These are phyloP conservation scores for Bruchidius siliquastri DNA, from an alignment of 2,888 invertebrate genomes.

Conservation along the genomic window DNA sequence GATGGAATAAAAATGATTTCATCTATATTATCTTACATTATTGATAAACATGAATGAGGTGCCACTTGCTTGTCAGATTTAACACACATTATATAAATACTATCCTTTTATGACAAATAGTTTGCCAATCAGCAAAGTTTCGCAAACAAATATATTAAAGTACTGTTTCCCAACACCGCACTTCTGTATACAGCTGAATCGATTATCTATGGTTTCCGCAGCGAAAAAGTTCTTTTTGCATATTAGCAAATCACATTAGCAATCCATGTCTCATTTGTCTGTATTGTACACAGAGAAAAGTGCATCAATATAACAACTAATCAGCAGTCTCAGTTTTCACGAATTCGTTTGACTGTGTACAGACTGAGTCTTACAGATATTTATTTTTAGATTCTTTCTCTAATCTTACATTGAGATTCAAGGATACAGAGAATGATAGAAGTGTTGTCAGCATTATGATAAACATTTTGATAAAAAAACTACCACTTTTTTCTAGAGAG, in stretches of 20 bases:
- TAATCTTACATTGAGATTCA: no score
- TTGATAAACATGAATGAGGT: neutral
- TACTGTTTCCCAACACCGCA: neutral
- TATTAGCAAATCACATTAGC: neutral
- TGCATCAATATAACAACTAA: neutral
- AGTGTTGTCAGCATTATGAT: no score
- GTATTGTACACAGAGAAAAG: neutral
- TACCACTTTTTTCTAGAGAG: no score
- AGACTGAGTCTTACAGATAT: no score
- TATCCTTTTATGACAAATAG: neutral
- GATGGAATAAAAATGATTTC: no score
- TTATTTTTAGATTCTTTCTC: no score
- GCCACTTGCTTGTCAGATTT: neutral
- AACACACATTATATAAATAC: neutral
- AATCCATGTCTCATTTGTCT: neutral
- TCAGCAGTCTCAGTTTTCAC: no score
- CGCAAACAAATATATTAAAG: neutral
- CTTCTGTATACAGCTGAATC: neutral
- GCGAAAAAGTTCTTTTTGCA: neutral
- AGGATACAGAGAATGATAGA: no score
- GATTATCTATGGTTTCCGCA: neutral
- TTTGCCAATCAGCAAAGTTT: neutral
- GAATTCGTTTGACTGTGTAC: no score
- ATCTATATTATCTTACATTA: no score
- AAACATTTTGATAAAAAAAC: no score